Percentiles rank a stretch among this genome's conserved stretches.
These are phyloP conservation scores for Erethizon dorsatum DNA, from an alignment of 2,797 vertebrate genomes.

Conservation along the genomic window DNA sequence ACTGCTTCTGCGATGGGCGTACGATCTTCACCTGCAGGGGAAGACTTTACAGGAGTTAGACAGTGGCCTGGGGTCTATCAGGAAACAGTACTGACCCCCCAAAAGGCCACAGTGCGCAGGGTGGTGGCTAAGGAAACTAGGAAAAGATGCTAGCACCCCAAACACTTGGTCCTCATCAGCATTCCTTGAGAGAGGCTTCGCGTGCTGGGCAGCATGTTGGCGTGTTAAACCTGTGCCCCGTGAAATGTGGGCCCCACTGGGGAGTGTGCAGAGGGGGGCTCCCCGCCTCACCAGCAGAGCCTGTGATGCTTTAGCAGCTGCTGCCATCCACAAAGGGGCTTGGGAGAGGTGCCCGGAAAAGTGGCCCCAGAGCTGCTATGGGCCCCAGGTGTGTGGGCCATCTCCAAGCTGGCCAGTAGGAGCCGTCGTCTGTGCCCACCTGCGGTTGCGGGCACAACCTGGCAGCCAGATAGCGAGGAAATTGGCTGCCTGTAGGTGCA, in stretches of 20 bases:
- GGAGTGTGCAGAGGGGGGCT: background rate
- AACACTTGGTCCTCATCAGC: background rate
- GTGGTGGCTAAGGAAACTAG: background rate
- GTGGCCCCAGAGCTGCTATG: background rate
- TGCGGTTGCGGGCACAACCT: background rate
- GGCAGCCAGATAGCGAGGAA: constrained; percentile 23
- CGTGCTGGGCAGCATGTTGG: background rate
- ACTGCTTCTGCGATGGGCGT: background rate
- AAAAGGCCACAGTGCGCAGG: background rate
- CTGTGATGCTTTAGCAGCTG: constrained; percentile 60
- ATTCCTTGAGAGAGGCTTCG: background rate
- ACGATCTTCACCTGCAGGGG: background rate
- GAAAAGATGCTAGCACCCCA: background rate
- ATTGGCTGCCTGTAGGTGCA: constrained; percentile 29
- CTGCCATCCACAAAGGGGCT: constrained; percentile 15
- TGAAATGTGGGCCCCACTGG: background rate
- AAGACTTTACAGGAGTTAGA: background rate
- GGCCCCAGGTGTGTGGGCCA: background rate
- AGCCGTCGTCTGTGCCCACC: background rate
- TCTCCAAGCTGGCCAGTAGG: background rate
- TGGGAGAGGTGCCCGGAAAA: background rate
- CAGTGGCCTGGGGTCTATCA: background rate
- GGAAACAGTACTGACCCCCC: background rate
- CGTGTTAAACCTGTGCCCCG: background rate
- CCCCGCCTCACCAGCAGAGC: background rate